A percentile compares a stretch with the other conserved stretches of the same genome.
These are phyloP conservation scores for Endomychus coccineus DNA, from an alignment of 2,888 invertebrate species.

Conservation along the genomic window DNA sequence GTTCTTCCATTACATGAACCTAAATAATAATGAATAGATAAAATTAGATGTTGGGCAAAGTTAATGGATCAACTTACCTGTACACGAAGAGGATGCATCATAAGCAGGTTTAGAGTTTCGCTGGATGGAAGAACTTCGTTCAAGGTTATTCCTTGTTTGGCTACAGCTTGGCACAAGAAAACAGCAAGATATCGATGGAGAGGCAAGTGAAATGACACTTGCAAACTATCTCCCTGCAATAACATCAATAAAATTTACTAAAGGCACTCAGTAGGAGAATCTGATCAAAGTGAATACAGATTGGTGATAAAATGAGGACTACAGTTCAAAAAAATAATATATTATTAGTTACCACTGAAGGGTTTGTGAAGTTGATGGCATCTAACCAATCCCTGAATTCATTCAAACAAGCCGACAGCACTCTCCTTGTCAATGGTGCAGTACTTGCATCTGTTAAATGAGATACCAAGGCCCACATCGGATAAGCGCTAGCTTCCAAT, in stretches of 20 bases:
- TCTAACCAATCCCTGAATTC: conserved; percentile 85
- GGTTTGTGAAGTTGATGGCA: conserved; percentile 66
- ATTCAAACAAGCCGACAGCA: conserved; percentile 67
- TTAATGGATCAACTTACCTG: conserved; percentile 85
- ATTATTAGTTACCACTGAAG: conserved; percentile 52
- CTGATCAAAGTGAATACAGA: too few relatives aligned
- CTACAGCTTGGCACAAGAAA: conserved; percentile 77
- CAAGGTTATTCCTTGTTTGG: conserved; percentile 69
- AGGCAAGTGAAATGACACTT: conserved; percentile 94
- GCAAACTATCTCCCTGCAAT: conserved; percentile 67
- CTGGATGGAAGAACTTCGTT: conserved; percentile 73
- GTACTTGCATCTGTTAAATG: conserved; percentile 72
- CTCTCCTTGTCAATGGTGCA: conserved; percentile 66
- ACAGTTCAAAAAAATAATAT: background rate
- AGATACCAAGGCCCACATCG: conserved; percentile 94
- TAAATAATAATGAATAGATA: too few relatives aligned
- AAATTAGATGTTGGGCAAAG: too few relatives aligned
- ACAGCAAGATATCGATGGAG: conserved; percentile 90
- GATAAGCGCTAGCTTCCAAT: conserved; percentile 92
- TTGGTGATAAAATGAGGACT: too few relatives aligned
- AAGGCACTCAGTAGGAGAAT: too few relatives aligned
- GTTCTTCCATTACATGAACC: too few relatives aligned
- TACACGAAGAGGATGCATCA: conserved; percentile 86
- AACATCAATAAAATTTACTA: conserved; percentile 11
- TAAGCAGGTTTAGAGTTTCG: conserved; percentile 70